Conservation (phyloP, 2,888 invertebrate species). For the Maniola hyperantus region DNA sequence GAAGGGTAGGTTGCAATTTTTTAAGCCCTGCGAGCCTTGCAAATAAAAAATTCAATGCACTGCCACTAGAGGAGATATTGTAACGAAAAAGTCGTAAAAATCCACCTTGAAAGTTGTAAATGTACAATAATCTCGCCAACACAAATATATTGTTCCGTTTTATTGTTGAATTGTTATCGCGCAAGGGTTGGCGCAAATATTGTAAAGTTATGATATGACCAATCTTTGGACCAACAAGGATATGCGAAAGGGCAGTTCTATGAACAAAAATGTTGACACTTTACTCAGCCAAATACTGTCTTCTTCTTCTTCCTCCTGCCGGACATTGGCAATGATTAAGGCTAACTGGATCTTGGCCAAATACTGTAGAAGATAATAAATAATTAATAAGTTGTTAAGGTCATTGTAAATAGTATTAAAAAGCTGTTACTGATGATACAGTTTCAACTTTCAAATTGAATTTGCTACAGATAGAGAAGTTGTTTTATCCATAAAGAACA, state of each 20-base stretch:
- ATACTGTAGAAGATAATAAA: no score
- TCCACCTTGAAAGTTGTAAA: slow-evolving; percentile 31
- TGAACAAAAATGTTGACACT: no score
- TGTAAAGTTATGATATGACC: background rate
- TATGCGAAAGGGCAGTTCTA: background rate
- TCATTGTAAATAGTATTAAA: no score
- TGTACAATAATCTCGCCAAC: slow-evolving; percentile 28
- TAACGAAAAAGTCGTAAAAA: slow-evolving; percentile 35
- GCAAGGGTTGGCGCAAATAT: slow-evolving; percentile 3
- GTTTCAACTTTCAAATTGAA: no score
- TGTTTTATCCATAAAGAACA: no score
- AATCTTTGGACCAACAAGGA: slow-evolving; percentile 20
- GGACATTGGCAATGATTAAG: no score
- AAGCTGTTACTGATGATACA: no score
- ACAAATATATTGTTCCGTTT: slow-evolving; percentile 33
- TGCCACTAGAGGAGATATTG: slow-evolving; percentile 29
- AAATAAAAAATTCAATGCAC: slow-evolving; percentile 33
- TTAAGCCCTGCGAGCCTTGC: background rate
- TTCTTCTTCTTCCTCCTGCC: no score
- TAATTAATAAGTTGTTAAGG: no score
- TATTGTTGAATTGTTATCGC: slow-evolving; percentile 28
- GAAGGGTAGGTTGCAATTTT: background rate
- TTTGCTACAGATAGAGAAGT: no score
- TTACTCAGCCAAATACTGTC: no score
- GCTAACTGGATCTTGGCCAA: no score